phyloP scores from a whole-genome alignment of 1,140 invertebrate genomes.

The Littorina saxatilis region DNA sequence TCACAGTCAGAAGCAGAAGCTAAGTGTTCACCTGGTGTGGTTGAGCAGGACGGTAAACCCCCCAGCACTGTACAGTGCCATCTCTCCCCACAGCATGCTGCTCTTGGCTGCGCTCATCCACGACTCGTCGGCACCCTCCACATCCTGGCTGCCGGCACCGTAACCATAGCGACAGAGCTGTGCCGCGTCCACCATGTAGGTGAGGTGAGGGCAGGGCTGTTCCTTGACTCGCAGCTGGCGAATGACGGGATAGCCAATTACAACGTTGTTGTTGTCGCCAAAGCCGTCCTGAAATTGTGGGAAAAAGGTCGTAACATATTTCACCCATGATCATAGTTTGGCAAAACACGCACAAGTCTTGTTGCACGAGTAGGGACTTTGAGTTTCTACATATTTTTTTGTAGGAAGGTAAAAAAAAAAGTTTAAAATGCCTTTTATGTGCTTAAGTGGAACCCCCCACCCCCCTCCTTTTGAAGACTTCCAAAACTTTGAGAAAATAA shows the following conservation, averaged over 20 bases:
- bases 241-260: conserved; percentile 65
- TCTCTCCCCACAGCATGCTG: conserved; percentile 50
- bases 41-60: conserved; percentile 61
- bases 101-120: conserved; percentile 31
- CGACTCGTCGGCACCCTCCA: neutral
- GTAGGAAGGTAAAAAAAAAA: no score
- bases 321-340: no score
- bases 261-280: conserved; percentile 48
- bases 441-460: no score
- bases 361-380: no score
- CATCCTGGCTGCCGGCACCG: conserved; percentile 28
- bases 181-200: conserved; percentile 17
- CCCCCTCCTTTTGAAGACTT: no score
- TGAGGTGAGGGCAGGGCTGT: conserved; percentile 38
- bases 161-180: conserved; percentile 52
- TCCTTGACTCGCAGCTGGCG: conserved; percentile 55
- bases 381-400: no score
- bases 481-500: no score
- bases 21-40: conserved; percentile 56
- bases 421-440: no score
- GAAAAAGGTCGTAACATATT: no score
- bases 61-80: conserved; percentile 60
- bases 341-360: no score
- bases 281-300: conserved; percentile 18
- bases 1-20: no score